A percentile compares a stretch with the other conserved stretches of the same genome.
These are phyloP conservation scores for Protosalanx chinensis DNA, from an alignment of 2,797 vertebrate genomes.

Conservation along the genomic window DNA sequence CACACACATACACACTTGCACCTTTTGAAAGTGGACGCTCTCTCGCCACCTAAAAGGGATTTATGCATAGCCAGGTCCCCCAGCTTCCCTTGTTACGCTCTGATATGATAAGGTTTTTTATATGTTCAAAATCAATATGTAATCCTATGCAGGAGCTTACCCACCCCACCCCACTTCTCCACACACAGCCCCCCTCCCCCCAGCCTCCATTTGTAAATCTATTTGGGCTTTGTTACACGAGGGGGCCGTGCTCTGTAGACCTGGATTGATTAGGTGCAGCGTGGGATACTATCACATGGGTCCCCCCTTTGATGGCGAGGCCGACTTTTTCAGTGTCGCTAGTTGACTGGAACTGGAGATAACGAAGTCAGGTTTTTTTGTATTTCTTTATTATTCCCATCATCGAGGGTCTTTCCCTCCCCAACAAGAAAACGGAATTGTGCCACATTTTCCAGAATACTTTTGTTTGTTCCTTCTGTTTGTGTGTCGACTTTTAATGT, in stretches of 20 bases:
- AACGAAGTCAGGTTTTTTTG: constrained; percentile 62
- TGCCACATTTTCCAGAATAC: too few species aligned
- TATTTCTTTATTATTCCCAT: neutral
- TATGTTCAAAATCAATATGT: constrained; percentile 99
- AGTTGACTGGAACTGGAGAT: constrained; percentile 93
- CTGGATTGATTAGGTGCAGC: constrained; percentile 97
- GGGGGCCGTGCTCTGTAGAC: constrained; percentile 83
- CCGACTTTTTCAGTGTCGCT: constrained; percentile 93
- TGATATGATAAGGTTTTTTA: constrained; percentile 99
- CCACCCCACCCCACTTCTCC: constrained; percentile 79
- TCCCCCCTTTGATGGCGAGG: constrained; percentile 92
- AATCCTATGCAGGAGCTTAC: constrained; percentile 99
- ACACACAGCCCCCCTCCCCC: constrained; percentile 30
- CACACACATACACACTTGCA: constrained; percentile 7
- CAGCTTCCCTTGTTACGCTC: constrained; percentile 98
- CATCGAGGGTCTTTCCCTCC: too few species aligned
- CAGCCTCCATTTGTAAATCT: constrained; percentile 97
- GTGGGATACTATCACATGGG: constrained; percentile 93
- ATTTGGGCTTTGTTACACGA: constrained; percentile 98
- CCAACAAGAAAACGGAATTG: too few species aligned
- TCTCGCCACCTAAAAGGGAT: constrained; percentile 91
- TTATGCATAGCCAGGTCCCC: constrained; percentile 92
- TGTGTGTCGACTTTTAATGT: too few species aligned
- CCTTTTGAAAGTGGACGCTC: constrained; percentile 85
- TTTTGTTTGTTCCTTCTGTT: too few species aligned